Base-by-base conservation (phyloP, 2,797 vertebrate genomes). In the Cynopterus sphinx region DNA sequence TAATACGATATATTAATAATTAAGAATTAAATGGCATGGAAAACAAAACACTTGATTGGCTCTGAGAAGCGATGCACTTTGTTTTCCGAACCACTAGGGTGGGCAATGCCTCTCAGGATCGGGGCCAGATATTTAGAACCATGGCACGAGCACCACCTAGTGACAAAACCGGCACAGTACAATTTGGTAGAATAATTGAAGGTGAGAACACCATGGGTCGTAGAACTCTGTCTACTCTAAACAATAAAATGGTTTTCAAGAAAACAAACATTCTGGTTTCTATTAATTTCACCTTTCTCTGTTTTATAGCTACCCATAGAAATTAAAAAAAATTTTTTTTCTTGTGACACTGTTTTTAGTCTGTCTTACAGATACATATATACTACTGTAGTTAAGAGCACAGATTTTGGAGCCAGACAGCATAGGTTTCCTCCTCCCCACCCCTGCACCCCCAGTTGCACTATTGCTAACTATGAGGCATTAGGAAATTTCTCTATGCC, bases 91-190 rank as follows among this genome's bases (percentile, higher is more conserved):
- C 9, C 12, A 16, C 36, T 36, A 31, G 46, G 63, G 33, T 59
- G 39, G 31, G 55, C 68, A 49, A 26, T 28, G 17, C 17, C 24
- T 51, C 41, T 39, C n/a, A 39, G 43, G 2, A 70, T 12, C 8
- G n/a, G 53, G 39, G 7, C 39, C 9, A 24, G 74, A 36, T 87
- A 78, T n/a, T 95, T 71, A 90, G 90, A 92, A 59, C 17, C 6
- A 2, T 67, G 39, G 36, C 86, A 83, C 1, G 17, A 63, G 74
- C 65, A 26, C 15, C 97, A 94, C 75, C 97, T 98, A 83, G 95
- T 81, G 97, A 36, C 70, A 28, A 59, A 33, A 28, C 0, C 0
- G 15, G 24, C 36, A 71, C 85, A 97, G 75, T 96, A 74, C 96
- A 96, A 3, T 15, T 46, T 59, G 15, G 26, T 12, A 73, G 10